These are phyloP conservation scores for Temnothorax nylanderi DNA, from an alignment of 1,140 invertebrate species.

Conservation along the genomic window DNA sequence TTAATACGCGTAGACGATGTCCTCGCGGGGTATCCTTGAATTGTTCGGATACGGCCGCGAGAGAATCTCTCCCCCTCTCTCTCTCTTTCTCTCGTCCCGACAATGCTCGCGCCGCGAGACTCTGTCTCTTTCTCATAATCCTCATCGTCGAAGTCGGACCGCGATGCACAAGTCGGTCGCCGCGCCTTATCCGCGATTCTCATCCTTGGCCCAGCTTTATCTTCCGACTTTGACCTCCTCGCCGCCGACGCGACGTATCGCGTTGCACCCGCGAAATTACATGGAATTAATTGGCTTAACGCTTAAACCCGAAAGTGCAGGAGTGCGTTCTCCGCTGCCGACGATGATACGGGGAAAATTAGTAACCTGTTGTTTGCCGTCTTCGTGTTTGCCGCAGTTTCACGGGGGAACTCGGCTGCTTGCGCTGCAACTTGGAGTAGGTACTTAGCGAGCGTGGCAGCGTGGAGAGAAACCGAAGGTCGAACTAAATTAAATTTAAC, in stretches of 20 bases:
- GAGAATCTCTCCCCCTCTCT: neutral
- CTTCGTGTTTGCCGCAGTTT: conserved; percentile 32
- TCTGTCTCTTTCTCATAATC: neutral
- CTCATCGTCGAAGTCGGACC: conserved; percentile 1
- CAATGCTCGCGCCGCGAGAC: conserved; percentile 1
- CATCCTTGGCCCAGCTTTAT: conserved; percentile 56
- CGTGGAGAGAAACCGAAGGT: conserved; percentile 32
- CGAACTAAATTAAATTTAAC: conserved; percentile 54
- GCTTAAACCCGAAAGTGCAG: conserved; percentile 5
- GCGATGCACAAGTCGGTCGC: conserved; percentile 44
- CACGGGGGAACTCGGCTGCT: conserved; percentile 25
- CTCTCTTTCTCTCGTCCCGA: neutral
- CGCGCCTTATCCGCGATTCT: neutral
- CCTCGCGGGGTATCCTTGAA: conserved; percentile 63
- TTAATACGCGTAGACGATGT: conserved; percentile 57
- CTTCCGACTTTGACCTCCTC: conserved; percentile 31
- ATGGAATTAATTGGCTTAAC: conserved; percentile 41
- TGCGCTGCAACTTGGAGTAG: conserved; percentile 30
- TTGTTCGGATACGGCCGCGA: conserved; percentile 45
- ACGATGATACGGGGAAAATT: conserved; percentile 27
- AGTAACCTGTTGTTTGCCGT: conserved; percentile 39
- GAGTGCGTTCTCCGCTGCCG: neutral
- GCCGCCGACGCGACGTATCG: neutral
- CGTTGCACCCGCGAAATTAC: conserved; percentile 35
- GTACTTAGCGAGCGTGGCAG: conserved; percentile 19